A percentile compares a stretch with the other conserved stretches of the same genome.
Evolutionary conservation across 1,140 invertebrate genomes (phyloP).

Genomic region (Mesaphorura yosii): DNA sequence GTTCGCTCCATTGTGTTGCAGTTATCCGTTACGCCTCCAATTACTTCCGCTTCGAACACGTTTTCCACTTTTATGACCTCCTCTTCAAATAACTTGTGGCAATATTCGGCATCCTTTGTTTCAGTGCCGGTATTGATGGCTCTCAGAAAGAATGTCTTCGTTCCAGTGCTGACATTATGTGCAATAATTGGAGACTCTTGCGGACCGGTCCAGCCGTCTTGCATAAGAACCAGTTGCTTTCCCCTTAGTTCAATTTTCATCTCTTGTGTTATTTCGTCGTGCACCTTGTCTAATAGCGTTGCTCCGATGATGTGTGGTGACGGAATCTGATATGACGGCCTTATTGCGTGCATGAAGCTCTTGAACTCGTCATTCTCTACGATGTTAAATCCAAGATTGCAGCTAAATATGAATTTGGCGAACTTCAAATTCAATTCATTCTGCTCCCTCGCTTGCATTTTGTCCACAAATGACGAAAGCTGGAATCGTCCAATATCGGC

Average conservation of each 20-base stretch:
- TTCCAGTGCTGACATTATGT: slow-evolving; percentile 2
- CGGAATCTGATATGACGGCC: neutral
- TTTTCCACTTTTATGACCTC: neutral
- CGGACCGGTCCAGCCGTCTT: slow-evolving; percentile 17
- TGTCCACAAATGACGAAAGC: too few species aligned
- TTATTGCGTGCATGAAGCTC: neutral
- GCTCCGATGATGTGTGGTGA: neutral
- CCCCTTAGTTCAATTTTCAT: neutral
- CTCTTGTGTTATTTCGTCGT: neutral
- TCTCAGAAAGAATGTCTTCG: slow-evolving; percentile 6
- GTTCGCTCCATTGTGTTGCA: slow-evolving; percentile 5
- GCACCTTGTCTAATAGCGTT: slow-evolving; percentile 2
- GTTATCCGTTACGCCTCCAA: slow-evolving; percentile 18
- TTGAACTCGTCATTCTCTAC: slow-evolving; percentile 10
- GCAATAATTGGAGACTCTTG: slow-evolving; percentile 2
- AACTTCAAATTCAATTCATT: neutral
- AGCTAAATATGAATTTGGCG: neutral
- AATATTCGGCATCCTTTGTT: slow-evolving; percentile 5
- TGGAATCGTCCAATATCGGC: too few species aligned
- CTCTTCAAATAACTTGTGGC: neutral
- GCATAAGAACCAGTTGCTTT: slow-evolving; percentile 4
- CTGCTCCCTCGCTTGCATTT: slow-evolving; percentile 11
- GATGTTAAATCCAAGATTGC: neutral
- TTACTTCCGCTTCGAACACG: neutral
- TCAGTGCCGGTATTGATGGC: slow-evolving; percentile 1